Conservation (phyloP, 2,888 invertebrate species). For the Acutogordius australiensis region DNA sequence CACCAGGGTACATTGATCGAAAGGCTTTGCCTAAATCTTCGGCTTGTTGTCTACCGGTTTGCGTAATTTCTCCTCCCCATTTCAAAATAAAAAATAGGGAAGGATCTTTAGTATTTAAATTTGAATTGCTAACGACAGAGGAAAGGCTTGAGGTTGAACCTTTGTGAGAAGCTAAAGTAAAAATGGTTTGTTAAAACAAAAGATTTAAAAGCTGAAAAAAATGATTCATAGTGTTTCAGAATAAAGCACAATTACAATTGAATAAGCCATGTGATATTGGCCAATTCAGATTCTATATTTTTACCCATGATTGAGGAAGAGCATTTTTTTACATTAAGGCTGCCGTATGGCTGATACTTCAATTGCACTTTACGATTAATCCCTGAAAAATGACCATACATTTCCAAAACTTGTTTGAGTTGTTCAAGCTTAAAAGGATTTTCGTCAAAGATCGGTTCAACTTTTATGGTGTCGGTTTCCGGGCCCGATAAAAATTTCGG, state of each 20-base stretch:
- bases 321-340: no score
- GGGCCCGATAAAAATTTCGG: no score
- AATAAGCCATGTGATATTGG: no score
- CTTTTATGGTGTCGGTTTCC: no score
- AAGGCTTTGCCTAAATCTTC: slow-evolving; percentile 89
- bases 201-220: no score
- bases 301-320: no score
- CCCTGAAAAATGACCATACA: slow-evolving; percentile 98
- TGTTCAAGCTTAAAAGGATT: slow-evolving; percentile 87
- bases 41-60: slow-evolving; percentile 81
- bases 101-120: slow-evolving; percentile 50
- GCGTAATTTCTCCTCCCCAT: slow-evolving; percentile 97
- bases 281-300: no score
- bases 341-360: slow-evolving; percentile 84
- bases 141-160: not conserved
- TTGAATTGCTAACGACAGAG: not conserved
- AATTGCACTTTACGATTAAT: slow-evolving; percentile 98
- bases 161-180: no score
- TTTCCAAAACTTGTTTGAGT: slow-evolving; percentile 88
- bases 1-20: slow-evolving; percentile 95
- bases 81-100: slow-evolving; percentile 80
- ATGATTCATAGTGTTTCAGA: no score
- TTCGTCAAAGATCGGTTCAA: no score
- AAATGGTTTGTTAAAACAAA: no score
- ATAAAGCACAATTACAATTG: no score